These are phyloP conservation scores for Acanthiza pusilla DNA, from an alignment of 2,797 vertebrate species.

Conservation along the genomic window DNA sequence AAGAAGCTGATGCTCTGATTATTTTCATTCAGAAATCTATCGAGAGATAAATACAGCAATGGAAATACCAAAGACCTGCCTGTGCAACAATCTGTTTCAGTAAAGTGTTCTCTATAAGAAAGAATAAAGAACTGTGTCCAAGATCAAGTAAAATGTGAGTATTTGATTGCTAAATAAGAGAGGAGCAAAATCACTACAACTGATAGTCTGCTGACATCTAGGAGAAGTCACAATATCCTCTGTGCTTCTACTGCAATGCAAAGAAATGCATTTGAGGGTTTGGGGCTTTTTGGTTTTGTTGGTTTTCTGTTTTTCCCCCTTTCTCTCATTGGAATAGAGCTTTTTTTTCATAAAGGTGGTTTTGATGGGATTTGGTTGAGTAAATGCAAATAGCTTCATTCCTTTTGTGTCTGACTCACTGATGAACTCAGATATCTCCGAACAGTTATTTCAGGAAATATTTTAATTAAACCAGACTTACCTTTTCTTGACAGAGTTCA, in stretches of 20 bases:
- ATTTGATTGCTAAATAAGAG: not conserved
- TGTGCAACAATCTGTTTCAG: not conserved
- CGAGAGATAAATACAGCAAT: not conserved
- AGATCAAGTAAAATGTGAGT: not conserved
- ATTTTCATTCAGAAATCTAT: not conserved
- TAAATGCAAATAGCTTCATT: not conserved
- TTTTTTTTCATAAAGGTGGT: not conserved
- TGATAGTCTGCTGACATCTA: not conserved
- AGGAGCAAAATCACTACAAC: not conserved
- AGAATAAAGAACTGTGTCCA: not conserved
- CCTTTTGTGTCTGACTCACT: not conserved
- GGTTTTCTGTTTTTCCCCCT: not conserved
- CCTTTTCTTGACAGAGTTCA: not conserved
- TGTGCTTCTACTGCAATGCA: not conserved
- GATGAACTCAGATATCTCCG: not conserved
- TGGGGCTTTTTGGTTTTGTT: accelerated
- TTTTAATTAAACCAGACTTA: not conserved
- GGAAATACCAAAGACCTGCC: not conserved
- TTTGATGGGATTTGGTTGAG: not conserved
- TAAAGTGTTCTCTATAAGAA: not conserved
- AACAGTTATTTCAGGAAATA: not conserved
- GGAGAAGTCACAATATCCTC: not conserved
- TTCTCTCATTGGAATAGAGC: not conserved
- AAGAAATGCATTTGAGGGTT: not conserved
- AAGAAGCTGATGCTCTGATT: slow-evolving; percentile 4